Evolutionary conservation across 1,140 invertebrate species (phyloP).

Genomic region (Pseudomyrmex cubaensis): DNA sequence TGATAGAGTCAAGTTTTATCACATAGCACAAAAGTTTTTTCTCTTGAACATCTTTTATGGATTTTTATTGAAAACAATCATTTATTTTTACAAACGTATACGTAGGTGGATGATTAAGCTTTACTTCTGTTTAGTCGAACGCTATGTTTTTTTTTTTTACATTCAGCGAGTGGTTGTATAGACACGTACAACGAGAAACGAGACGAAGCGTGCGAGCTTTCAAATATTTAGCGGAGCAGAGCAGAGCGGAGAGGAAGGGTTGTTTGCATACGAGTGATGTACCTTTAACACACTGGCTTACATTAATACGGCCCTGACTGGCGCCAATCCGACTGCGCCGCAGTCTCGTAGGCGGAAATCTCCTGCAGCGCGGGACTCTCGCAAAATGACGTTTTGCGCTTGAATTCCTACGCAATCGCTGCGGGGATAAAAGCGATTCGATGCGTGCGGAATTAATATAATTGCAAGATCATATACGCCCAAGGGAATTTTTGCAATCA

Average conservation of each 20-base stretch:
- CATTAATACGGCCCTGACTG: constrained; percentile 66
- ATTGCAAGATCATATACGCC: neutral
- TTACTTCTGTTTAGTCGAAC: neutral
- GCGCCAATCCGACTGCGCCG: constrained; percentile 71
- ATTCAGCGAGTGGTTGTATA: neutral
- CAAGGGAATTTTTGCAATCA: constrained; percentile 7
- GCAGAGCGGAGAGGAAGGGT: neutral
- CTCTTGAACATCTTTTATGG: neutral
- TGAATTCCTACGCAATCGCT: neutral
- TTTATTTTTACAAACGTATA: no score
- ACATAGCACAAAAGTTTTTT: neutral
- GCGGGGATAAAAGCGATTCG: neutral
- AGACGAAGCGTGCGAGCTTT: neutral
- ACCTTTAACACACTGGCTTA: constrained; percentile 51
- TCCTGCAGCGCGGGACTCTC: constrained; percentile 23
- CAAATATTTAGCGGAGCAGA: constrained; percentile 28
- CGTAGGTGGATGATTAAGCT: neutral
- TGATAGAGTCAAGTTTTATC: no score
- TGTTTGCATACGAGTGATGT: constrained; percentile 36
- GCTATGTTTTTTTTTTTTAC: neutral
- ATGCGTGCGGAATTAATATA: no score
- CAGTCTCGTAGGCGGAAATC: constrained; percentile 65
- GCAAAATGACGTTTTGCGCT: constrained; percentile 39
- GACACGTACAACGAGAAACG: neutral
- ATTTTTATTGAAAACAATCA: no score